Percentiles rank a stretch among this genome's conserved stretches.
Evolutionary conservation across 1,140 invertebrate genomes (phyloP).

Genomic region (Monochamus saltuarius): DNA sequence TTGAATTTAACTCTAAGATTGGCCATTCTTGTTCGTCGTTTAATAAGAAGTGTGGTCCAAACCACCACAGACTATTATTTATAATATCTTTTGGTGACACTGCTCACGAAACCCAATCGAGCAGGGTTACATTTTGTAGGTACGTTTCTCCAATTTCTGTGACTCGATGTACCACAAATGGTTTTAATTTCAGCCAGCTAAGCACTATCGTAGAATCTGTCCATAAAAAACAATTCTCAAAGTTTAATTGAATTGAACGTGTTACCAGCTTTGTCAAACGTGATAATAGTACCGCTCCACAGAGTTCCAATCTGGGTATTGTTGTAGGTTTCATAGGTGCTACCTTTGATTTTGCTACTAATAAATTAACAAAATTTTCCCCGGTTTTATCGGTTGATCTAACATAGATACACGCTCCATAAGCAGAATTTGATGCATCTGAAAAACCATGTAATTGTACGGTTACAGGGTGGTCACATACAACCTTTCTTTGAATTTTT

Average conservation of each 20-base stretch:
- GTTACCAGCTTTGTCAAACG: slow-evolving; percentile 8
- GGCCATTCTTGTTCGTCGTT: no score
- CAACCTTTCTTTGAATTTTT: background rate
- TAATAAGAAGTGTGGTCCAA: no score
- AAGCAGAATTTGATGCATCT: slow-evolving; percentile 44
- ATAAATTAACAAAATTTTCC: slow-evolving; percentile 43
- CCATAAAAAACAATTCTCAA: background rate
- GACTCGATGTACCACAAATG: no score
- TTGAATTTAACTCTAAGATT: no score
- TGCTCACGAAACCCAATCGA: no score
- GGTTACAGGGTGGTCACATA: background rate
- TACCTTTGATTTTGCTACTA: slow-evolving; percentile 47
- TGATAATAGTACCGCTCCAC: slow-evolving; percentile 25
- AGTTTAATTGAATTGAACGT: no score
- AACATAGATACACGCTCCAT: slow-evolving; percentile 44
- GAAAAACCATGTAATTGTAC: slow-evolving; percentile 46
- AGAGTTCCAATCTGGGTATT: slow-evolving; percentile 38
- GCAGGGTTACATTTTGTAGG: no score
- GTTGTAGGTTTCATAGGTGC: slow-evolving; percentile 32
- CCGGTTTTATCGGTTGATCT: slow-evolving; percentile 10
- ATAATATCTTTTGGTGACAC: no score
- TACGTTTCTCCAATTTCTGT: no score
- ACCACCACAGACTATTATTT: no score
- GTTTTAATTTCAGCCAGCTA: no score
- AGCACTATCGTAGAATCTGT: no score